These are phyloP conservation scores for Trachurus trachurus DNA, from an alignment of 2,797 vertebrate genomes.

Conservation along the genomic window DNA sequence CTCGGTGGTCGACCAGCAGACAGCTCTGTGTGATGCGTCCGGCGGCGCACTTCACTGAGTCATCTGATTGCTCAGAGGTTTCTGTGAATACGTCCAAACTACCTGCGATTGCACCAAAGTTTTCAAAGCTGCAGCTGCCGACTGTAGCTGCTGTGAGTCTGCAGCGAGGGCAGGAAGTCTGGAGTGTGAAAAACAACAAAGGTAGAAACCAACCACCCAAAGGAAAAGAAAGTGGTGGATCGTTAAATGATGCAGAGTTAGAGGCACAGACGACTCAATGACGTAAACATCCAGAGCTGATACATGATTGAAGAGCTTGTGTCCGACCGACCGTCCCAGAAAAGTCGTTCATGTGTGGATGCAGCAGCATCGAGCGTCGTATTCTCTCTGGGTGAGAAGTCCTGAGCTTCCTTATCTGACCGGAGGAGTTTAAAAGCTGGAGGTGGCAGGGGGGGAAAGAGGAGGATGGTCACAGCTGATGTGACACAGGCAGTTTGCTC, in stretches of 20 bases:
- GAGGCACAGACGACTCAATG: neutral
- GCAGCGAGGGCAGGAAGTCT: neutral
- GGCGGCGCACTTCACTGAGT: slow-evolving; percentile 13
- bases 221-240: neutral
- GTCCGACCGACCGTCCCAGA: slow-evolving; percentile 12
- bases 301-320: slow-evolving; percentile 40
- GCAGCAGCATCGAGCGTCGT: neutral
- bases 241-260: neutral
- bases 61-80: slow-evolving; percentile 23
- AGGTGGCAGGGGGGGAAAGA: neutral
- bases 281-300: slow-evolving; percentile 5
- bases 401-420: neutral
- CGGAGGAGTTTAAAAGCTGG: neutral
- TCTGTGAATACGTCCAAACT: no score
- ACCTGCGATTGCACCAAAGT: neutral
- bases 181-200: no score
- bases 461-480: neutral
- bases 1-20: slow-evolving; percentile 25
- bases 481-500: neutral
- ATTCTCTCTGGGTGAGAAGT: slow-evolving; percentile 7
- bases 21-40: slow-evolving; percentile 4
- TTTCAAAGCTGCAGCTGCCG: neutral
- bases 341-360: slow-evolving; percentile 24
- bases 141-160: neutral
- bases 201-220: neutral